phyloP scores from a whole-genome alignment of 2,888 invertebrate species.

The Hirtodrosophila cameraria region DNA sequence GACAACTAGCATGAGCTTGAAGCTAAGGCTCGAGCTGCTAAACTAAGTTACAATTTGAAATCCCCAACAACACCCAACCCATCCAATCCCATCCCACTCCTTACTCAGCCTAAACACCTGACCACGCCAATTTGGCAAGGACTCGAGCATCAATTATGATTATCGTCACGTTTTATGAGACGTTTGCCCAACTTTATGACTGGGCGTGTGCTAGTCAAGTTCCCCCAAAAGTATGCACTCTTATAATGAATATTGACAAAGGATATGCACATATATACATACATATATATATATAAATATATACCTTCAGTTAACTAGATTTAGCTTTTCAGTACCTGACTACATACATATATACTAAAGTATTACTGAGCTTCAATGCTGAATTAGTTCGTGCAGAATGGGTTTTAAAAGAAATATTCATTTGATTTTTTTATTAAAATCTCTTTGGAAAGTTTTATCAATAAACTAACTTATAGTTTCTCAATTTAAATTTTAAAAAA shows the following conservation, averaged over 20 bases:
- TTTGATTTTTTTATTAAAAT: no score
- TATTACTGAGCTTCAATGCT: no score
- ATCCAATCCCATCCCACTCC: constrained; percentile 1
- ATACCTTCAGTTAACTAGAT: constrained; percentile 9
- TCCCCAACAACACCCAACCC: constrained; percentile 9
- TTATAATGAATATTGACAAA: constrained; percentile 84
- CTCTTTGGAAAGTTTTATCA: no score
- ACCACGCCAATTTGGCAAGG: constrained; percentile 52
- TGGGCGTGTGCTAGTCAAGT: constrained; percentile 57
- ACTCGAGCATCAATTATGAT: constrained; percentile 84
- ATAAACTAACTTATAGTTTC: no score
- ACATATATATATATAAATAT: constrained; percentile 4
- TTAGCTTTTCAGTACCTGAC: constrained; percentile 5
- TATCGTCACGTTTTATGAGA: constrained; percentile 85
- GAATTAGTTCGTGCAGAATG: no score
- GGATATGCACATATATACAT: constrained; percentile 52
- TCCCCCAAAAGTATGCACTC: constrained; percentile 67
- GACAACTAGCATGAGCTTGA: constrained; percentile 28
- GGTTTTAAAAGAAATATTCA: no score
- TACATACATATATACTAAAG: not conserved
- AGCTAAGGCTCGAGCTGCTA: constrained; percentile 27
- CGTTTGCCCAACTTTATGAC: constrained; percentile 83
- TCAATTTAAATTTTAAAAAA: no score
- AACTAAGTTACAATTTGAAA: constrained; percentile 76
- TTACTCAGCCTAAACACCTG: constrained; percentile 18